Evolutionary conservation across 2,888 invertebrate species (phyloP), one percentile per base, ranked within the genome.

Genomic region (Tetheella fluctuosa): DNA sequence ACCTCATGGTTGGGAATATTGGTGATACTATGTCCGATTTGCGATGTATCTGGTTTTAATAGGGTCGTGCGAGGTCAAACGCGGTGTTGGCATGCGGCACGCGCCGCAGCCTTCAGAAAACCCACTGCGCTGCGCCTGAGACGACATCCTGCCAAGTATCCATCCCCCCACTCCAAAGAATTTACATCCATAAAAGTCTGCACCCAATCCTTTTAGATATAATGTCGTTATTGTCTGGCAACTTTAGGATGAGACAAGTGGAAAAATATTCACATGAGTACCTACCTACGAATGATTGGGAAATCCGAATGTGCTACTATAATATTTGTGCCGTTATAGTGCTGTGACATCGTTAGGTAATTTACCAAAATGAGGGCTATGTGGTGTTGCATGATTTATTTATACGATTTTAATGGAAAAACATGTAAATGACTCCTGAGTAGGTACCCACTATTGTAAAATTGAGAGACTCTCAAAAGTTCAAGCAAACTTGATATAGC

Each of bases 21-120:
- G 78, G 69, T 81, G 82, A 86, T 77, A 89, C 91, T 92, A 90
- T 85, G 83, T 70, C 77, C 73, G 79, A 74, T 80, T 70, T 79
- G 64, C 84, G 83, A 76, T 74, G 89, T 86, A 82, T 88, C 86
- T 88, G 82, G 90, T 92, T 88, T 93, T 91, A 93, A 92, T 91
- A 91, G 90, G 91, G 88, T 88, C 83, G 86, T 63, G 69, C 90
- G 90, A 92, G 92, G 91, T 90, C 91, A 83, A 61, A 56, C 64
- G 76, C 81, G 71, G 82, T 79, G 90, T 92, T 93, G 90, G 92
- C 93, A 93, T 93, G 93, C 93, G 92, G 88, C 93, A 81, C 93
- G 91, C 87, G 88, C 83, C 89, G 81, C 91, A 92, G 93, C 93
- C 93, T 92, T 93, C 93, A 90, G 91, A 91, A 92, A 91, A 90